These are phyloP conservation scores for Ceratothoa steindachneri DNA, from an alignment of 2,888 invertebrate species.

Conservation along the genomic window DNA sequence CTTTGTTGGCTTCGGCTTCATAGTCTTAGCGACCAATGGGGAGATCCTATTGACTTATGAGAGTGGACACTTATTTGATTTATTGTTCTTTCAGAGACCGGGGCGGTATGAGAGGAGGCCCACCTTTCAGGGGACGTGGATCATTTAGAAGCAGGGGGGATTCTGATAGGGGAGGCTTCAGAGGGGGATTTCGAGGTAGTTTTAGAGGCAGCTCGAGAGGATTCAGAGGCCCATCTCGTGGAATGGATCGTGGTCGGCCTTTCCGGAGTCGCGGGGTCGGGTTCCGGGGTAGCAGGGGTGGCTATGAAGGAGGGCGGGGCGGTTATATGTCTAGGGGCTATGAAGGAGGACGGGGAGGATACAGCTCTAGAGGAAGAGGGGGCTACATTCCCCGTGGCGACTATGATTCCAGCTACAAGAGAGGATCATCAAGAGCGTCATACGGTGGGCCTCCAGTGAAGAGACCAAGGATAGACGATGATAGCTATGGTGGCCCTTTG, in stretches of 20 bases:
- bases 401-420: slow-evolving; percentile 21
- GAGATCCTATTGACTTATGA: too few relatives aligned
- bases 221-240: slow-evolving; percentile 37
- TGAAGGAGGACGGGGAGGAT: slow-evolving; percentile 1
- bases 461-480: slow-evolving; percentile 44
- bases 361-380: slow-evolving; percentile 19
- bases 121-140: slow-evolving; percentile 22
- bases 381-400: slow-evolving; percentile 27
- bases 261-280: slow-evolving; percentile 25
- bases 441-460: slow-evolving; percentile 46
- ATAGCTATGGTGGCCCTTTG: slow-evolving; percentile 29
- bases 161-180: slow-evolving; percentile 33
- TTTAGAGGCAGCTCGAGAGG: slow-evolving; percentile 24
- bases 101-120: slow-evolving; percentile 14
- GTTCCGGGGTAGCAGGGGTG: slow-evolving; percentile 17
- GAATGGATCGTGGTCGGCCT: slow-evolving; percentile 21
- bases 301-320: slow-evolving; percentile 24
- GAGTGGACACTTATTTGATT: too few relatives aligned
- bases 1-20: too few relatives aligned
- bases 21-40: too few relatives aligned
- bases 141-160: slow-evolving; percentile 32
- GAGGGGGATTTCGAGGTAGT: slow-evolving; percentile 29
- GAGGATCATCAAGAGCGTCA: slow-evolving; percentile 35
- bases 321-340: slow-evolving; percentile 14
- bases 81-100: slow-evolving; percentile 1